phyloP scores from a whole-genome alignment of 37 sponge, comb jelly and placozoan species.

The Agelas oroides region DNA sequence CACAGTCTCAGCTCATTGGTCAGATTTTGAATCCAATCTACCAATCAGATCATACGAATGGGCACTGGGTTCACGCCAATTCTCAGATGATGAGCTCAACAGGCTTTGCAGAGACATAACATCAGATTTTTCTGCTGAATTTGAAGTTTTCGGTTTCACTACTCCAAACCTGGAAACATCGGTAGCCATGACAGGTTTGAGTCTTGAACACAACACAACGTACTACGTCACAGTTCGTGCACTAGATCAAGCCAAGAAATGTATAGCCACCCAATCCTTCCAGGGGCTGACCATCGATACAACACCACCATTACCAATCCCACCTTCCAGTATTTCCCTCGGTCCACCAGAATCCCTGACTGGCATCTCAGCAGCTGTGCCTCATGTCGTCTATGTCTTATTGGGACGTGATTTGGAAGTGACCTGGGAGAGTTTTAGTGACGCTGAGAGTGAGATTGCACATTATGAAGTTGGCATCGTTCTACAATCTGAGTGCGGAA shows the following conservation, averaged over 20 bases:
- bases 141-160: slow-evolving; percentile 66
- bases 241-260: slow-evolving; percentile 77
- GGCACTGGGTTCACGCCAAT: slow-evolving; percentile 50
- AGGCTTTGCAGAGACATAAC: slow-evolving; percentile 47
- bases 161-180: slow-evolving; percentile 41
- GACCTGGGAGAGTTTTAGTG: slow-evolving; percentile 64
- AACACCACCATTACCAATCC: slow-evolving; percentile 50
- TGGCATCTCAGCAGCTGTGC: background rate
- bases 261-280: slow-evolving; percentile 37
- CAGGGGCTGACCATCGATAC: slow-evolving; percentile 59
- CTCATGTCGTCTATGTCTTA: slow-evolving; percentile 43
- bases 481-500: slow-evolving; percentile 42
- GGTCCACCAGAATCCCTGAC: slow-evolving; percentile 3
- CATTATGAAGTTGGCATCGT: slow-evolving; percentile 66
- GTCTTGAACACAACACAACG: slow-evolving; percentile 54
- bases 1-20: slow-evolving; percentile 63
- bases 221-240: slow-evolving; percentile 85
- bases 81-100: slow-evolving; percentile 17
- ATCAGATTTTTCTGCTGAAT: slow-evolving; percentile 21
- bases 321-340: background rate
- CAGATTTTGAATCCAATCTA: slow-evolving; percentile 71
- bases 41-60: slow-evolving; percentile 81
- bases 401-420: slow-evolving; percentile 19
- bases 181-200: slow-evolving; percentile 10
- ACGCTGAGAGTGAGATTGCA: slow-evolving; percentile 70